Conservation (phyloP, 2,113 vertebrate species). For the Catharus fuscescens region DNA sequence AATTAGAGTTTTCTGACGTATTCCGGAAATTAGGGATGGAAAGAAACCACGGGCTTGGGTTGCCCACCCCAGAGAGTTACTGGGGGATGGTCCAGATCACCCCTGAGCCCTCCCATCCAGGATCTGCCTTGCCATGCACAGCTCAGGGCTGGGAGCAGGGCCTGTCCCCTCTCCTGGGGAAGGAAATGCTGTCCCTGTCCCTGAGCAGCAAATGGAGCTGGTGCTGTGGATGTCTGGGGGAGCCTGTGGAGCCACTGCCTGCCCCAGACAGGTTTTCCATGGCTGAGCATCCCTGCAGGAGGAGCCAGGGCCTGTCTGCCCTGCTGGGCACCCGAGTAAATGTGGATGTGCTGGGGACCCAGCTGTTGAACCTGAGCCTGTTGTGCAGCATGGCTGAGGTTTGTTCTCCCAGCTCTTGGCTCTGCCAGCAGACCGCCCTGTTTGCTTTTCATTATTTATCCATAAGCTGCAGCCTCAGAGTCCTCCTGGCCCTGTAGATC, state of each 20-base stretch:
- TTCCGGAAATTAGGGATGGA: neutral
- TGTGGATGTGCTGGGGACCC: accelerated
- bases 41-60: accelerated
- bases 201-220: neutral
- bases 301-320: accelerated
- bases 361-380: neutral
- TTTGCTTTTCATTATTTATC: neutral
- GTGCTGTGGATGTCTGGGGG: accelerated
- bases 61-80: accelerated
- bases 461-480: neutral
- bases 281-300: neutral
- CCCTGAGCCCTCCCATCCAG: accelerated
- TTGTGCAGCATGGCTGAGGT: neutral
- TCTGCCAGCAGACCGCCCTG: neutral
- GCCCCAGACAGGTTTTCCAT: too few relatives aligned
- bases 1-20: conserved; percentile 48
- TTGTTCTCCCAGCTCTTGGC: neutral
- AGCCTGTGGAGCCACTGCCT: neutral
- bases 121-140: neutral
- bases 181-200: neutral
- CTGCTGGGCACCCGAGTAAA: neutral
- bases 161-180: accelerated
- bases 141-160: accelerated
- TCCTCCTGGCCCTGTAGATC: neutral
- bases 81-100: neutral